Evolutionary conservation across 2,797 vertebrate genomes (phyloP), one percentile per base, ranked within the genome.

Genomic region (Hypotaenidia okinawae): DNA sequence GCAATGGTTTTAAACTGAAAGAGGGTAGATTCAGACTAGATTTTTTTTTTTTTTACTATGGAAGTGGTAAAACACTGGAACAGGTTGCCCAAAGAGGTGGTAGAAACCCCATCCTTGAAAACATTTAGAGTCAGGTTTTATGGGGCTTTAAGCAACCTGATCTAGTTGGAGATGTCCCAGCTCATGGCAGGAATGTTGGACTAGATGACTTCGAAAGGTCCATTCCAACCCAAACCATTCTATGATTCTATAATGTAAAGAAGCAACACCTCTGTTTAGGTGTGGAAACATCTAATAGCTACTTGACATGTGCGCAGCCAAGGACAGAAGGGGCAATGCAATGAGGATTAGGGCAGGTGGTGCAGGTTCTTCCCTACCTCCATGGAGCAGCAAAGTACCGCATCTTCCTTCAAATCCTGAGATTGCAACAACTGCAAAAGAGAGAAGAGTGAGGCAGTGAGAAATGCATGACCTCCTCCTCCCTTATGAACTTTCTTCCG

Each of bases 331-430:
- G 45, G 21, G 45, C 45, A 47, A 52, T 67, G 43, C 47, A 39
- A 1, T 14, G 62, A 72, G 43, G 49, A 74, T 19, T 2, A 2
- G 25, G 61, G 30, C 0, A 4, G 18, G n/a, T 17, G 32, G 16
- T 2, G 49, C 19, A 55, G 27, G 21, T 77, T 64, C 27, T 55
- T 70, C 52, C 98, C 76, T 98, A 99, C 99, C 99, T 99, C 99
- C 99, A 99, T 99, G 13, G 99, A 99, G 73, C 99, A 99, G 97
- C 99, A 99, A 79, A 99, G 98, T 57, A 99, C 99, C 0, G 99
- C 99, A 1, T 99, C 99, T 96, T 99, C 99, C 97, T 99, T 99
- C 69, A 99, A 98, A 57, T 99, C 99, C 91, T 98, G 98, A 84
- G 99, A 99, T 93, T 99, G 99, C 96, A 99, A 96, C 97, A 99